Evolutionary conservation across 2,797 vertebrate genomes (phyloP).

Genomic region (Tokudaia muenninki): DNA sequence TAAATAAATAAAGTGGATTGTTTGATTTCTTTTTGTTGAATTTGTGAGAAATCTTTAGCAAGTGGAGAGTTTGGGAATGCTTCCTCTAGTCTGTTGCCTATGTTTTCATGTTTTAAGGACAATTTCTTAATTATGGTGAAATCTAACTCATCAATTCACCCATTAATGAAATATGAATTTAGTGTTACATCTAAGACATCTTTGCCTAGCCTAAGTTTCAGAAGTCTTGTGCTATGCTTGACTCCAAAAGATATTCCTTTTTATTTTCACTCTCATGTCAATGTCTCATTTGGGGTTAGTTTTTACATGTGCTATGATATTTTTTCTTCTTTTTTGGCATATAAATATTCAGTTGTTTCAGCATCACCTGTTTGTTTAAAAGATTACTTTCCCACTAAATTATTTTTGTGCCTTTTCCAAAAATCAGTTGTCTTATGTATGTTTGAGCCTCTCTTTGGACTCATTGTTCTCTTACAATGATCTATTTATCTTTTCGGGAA

Average conservation of each 20-base stretch:
- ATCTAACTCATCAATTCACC: not conserved
- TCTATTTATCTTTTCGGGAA: not conserved
- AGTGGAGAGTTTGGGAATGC: not conserved
- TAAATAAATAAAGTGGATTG: not conserved
- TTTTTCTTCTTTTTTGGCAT: not conserved
- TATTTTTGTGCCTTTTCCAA: conserved; percentile 13
- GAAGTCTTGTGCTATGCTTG: not conserved
- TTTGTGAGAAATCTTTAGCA: not conserved
- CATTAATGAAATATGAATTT: not conserved
- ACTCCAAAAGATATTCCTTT: not conserved
- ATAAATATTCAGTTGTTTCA: not conserved
- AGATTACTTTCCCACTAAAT: not conserved
- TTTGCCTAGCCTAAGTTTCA: not conserved
- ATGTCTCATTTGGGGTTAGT: not conserved
- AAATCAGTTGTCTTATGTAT: not conserved
- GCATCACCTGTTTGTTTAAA: not conserved
- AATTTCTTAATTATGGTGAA: conserved; percentile 23
- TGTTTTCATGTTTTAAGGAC: conserved; percentile 1
- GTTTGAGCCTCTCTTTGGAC: conserved; percentile 5
- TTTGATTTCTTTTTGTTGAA: conserved; percentile 35
- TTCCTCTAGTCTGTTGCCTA: not conserved
- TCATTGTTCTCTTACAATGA: not conserved
- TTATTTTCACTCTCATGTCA: not conserved
- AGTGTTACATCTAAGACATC: not conserved
- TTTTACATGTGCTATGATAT: not conserved